phyloP scores from a whole-genome alignment of 1,140 invertebrate genomes.

The Listronotus bonariensis region DNA sequence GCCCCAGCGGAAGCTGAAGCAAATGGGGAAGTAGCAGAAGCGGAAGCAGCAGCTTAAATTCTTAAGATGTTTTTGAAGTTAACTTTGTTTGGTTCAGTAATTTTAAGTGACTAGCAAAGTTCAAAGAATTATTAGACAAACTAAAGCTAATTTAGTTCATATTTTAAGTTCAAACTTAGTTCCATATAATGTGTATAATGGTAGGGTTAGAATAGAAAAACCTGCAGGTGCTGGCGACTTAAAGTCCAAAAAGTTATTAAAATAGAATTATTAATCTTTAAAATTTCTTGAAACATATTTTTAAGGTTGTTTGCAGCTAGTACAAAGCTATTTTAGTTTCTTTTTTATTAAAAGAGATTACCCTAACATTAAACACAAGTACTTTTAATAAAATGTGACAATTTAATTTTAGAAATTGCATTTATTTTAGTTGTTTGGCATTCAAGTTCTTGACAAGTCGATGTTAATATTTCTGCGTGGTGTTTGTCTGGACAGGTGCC shows the following conservation, averaged over 20 bases:
- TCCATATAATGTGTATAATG: conserved; percentile 40
- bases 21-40: conserved; percentile 56
- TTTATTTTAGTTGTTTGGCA: conserved; percentile 50
- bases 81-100: conserved; percentile 14
- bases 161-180: conserved; percentile 35
- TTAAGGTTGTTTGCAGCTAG: no score
- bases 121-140: conserved; percentile 14
- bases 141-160: conserved; percentile 28
- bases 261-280: no score
- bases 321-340: not conserved
- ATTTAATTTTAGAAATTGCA: conserved; percentile 48
- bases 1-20: conserved; percentile 61
- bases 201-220: conserved; percentile 37
- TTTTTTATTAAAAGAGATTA: conserved; percentile 8
- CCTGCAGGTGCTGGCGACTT: conserved; percentile 25
- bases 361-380: conserved; percentile 43
- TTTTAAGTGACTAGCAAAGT: not conserved
- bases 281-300: no score
- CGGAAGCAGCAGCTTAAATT: conserved; percentile 68
- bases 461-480: conserved; percentile 39
- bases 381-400: conserved; percentile 39
- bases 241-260: not conserved
- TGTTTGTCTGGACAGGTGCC: conserved; percentile 35
- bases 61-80: conserved; percentile 31
- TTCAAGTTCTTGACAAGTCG: conserved; percentile 17